Conservation (phyloP, 2,888 invertebrate species). For the Troides helena region DNA sequence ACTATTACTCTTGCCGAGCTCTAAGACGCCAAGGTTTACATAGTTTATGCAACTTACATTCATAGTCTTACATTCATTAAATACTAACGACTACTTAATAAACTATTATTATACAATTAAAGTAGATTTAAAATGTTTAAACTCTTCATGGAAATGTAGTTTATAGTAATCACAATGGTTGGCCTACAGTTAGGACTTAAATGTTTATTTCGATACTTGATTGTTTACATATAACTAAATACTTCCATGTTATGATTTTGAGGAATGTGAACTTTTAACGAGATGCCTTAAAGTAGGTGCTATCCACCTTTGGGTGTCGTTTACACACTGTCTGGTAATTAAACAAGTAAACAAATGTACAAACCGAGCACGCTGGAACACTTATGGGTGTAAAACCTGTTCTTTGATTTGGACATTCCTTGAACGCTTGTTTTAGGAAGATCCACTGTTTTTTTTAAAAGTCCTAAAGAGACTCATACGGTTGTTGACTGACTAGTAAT, state of each 20-base stretch:
- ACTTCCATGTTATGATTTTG: not conserved
- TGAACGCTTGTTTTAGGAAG: constrained; percentile 1
- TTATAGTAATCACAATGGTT: no score
- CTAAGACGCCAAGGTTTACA: no score
- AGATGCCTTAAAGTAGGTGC: constrained; percentile 5
- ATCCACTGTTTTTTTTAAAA: constrained; percentile 1
- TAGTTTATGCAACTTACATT: no score
- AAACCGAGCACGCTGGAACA: constrained; percentile 2
- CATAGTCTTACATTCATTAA: no score
- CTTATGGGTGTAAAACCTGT: constrained; percentile 17
- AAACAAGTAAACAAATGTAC: constrained; percentile 26
- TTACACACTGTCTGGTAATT: constrained; percentile 22
- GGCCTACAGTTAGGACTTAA: no score
- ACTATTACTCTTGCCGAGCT: not conserved
- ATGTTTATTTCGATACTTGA: no score
- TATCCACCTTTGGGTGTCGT: constrained; percentile 16
- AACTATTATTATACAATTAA: no score
- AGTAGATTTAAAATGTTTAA: no score
- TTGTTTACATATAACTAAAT: not conserved
- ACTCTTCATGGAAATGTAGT: no score
- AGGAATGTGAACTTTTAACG: not conserved
- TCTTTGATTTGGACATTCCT: constrained; percentile 25
- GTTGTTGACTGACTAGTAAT: not conserved
- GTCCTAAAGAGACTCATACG: not conserved
- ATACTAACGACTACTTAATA: no score